Base-by-base conservation (phyloP, 2,113 vertebrate species). In the Leptocoma aspasia region DNA sequence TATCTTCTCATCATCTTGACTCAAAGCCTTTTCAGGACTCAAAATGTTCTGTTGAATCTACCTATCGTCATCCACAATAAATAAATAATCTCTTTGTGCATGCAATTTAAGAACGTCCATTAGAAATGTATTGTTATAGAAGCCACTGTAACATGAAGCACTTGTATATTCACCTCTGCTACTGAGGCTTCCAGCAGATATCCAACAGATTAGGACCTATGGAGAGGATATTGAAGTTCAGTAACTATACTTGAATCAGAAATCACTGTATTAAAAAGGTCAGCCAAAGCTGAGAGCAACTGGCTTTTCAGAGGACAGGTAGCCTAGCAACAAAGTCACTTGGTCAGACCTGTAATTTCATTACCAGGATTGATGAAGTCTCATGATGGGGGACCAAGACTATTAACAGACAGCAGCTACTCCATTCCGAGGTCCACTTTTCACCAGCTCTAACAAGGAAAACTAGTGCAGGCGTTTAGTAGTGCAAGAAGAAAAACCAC, bases 281-380 rank as follows among this genome's bases (percentile, higher is more conserved):
- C 83, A 95, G 64, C 17, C 2, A 2, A 84, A 94, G 72, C 80
- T 52, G 44, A 89, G 41, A 70, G 69, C 69, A 69, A 50, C 33
- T 45, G 59, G 33, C 39, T 78, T 88, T 95, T 61, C 50, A 66
- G 68, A 80, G 39, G 63, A 83, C 82, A 92, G 35, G 90, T 72
- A 94, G 80, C 95, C 68, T 93, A 87, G 95, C 91, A 96, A 95
- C 95, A 39, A 86, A 75, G 69, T 89, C 72, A 86, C 52, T 86
- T 0, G 0, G 76, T 91, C 89, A 91, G 69, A 86, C 65, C 72
- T 27, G n/a, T 75, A 81, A 92, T 92, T 97, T 91, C 77, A 95
- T 96, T 94, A 94, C 52, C 17, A 66, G 50, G 45, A 81, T 33
- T 49, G 80, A 92, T 56, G 60, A 91, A 86, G 76, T 78, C 72